Conservation (phyloP, 2,797 vertebrate genomes). For the Eulemur mongoz region DNA sequence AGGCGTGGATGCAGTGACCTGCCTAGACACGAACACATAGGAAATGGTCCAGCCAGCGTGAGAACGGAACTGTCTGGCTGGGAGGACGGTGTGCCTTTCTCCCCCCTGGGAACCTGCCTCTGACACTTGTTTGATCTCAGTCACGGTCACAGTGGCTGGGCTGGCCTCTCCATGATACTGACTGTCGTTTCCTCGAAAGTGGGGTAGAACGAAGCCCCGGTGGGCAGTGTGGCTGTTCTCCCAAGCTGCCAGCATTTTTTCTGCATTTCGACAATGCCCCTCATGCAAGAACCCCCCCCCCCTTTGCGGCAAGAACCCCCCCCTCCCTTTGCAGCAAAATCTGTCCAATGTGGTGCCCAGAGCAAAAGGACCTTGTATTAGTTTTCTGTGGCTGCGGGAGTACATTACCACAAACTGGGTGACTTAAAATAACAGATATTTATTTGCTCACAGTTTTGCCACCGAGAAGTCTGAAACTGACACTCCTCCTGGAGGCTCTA, state of each 20-base stretch:
- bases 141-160: not conserved
- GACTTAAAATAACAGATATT: not conserved
- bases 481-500: fast-evolving
- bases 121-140: not conserved
- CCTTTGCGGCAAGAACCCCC: too few relatives aligned
- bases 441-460: not conserved
- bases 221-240: not conserved
- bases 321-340: not conserved
- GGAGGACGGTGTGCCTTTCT: not conserved
- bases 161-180: not conserved
- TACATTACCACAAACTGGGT: not conserved
- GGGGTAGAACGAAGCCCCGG: not conserved
- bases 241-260: not conserved
- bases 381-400: not conserved
- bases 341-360: fast-evolving
- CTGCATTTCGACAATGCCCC: not conserved
- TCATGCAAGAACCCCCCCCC: not conserved
- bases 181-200: fast-evolving
- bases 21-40: fast-evolving
- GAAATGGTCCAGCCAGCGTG: not conserved
- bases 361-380: not conserved
- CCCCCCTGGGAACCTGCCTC: not conserved
- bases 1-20: not conserved
- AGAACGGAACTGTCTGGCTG: not conserved
- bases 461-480: not conserved